These are phyloP conservation scores for Falco concolor DNA, from an alignment of 2,797 vertebrate genomes.

Conservation along the genomic window DNA sequence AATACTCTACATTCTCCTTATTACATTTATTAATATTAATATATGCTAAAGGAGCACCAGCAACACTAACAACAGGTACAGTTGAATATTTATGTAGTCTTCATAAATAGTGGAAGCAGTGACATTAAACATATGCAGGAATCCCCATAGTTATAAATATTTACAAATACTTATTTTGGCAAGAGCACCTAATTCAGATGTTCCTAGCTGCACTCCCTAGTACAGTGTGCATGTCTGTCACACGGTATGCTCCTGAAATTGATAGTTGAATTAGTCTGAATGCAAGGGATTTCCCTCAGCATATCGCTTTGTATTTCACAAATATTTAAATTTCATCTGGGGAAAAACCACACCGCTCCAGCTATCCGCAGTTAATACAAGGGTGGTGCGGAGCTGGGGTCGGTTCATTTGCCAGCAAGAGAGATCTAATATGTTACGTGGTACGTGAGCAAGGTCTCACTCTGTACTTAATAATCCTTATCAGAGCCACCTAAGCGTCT, in stretches of 20 bases:
- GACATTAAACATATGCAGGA: constrained; percentile 57
- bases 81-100: constrained; percentile 40
- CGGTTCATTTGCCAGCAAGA: not conserved
- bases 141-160: constrained; percentile 55
- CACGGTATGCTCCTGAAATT: not conserved
- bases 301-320: not conserved
- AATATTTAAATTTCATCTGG: not conserved
- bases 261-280: not conserved
- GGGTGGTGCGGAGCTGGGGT: rapidly evolving
- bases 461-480: not conserved
- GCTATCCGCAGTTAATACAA: not conserved
- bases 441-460: not conserved
- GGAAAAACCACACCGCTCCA: not conserved
- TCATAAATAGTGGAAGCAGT: constrained; percentile 28
- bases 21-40: constrained; percentile 23
- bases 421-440: not conserved
- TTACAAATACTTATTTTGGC: constrained; percentile 54
- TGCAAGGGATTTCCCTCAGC: not conserved
- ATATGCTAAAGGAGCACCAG: not conserved
- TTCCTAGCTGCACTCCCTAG: not conserved
- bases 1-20: not conserved
- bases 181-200: constrained; percentile 9
- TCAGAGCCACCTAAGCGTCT: not conserved
- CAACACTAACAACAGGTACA: constrained; percentile 43
- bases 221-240: not conserved